Evolutionary conservation across 2,797 vertebrate species (phyloP).

Genomic region (Peromyscus attwateri): DNA sequence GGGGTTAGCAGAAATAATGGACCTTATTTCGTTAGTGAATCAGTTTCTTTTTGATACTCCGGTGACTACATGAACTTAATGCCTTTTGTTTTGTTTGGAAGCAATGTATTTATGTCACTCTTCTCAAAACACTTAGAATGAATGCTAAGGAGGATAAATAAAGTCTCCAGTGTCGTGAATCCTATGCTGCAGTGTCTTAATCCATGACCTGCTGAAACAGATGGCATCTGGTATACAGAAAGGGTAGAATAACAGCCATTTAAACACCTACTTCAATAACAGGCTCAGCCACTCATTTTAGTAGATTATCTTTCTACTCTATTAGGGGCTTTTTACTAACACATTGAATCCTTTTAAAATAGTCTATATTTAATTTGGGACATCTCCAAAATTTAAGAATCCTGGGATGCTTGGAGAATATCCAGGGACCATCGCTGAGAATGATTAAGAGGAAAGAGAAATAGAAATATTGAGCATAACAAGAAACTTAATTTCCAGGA

Average conservation of each 20-base stretch:
- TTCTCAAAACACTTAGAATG: conserved; percentile 55
- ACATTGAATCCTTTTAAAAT: conserved; percentile 63
- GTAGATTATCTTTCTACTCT: conserved; percentile 57
- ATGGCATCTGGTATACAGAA: conserved; percentile 34
- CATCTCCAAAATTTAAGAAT: conserved; percentile 73
- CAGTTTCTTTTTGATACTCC: conserved; percentile 56
- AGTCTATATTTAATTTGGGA: conserved; percentile 66
- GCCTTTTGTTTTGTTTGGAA: conserved; percentile 48
- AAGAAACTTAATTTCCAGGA: conserved; percentile 57
- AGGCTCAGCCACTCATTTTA: conserved; percentile 53
- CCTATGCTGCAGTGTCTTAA: neutral
- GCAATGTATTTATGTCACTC: conserved; percentile 20
- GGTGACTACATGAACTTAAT: conserved; percentile 5
- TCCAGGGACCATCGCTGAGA: conserved; percentile 49
- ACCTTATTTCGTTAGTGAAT: conserved; percentile 39
- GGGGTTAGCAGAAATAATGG: conserved; percentile 36
- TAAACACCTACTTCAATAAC: conserved; percentile 42
- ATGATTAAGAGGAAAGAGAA: conserved; percentile 68
- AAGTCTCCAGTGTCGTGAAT: conserved; percentile 47
- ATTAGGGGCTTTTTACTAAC: conserved; percentile 51
- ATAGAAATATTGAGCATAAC: conserved; percentile 41
- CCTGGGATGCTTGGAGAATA: conserved; percentile 58
- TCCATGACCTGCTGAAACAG: conserved; percentile 61
- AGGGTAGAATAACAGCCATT: conserved; percentile 29
- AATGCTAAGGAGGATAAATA: conserved; percentile 61